These are phyloP conservation scores for Anomalospiza imberbis DNA, from an alignment of 2,797 vertebrate species.

Conservation along the genomic window DNA sequence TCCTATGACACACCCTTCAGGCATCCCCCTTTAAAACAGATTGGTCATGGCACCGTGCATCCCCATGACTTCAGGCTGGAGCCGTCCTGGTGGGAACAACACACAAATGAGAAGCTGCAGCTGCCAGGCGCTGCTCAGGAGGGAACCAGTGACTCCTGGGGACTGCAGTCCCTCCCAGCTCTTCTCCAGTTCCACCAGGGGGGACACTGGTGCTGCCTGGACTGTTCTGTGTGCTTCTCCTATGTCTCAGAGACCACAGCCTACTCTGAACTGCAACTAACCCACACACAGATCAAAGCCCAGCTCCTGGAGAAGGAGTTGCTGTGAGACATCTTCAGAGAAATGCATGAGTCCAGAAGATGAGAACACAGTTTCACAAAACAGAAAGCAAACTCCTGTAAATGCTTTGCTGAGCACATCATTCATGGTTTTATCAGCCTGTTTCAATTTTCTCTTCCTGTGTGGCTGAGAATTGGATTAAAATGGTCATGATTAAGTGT, in stretches of 20 bases:
- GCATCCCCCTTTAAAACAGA: background rate
- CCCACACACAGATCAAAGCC: background rate
- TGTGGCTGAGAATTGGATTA: background rate
- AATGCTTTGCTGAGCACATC: background rate
- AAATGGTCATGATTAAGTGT: background rate
- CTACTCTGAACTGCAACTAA: background rate
- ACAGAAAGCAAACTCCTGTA: background rate
- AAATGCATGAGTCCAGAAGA: background rate
- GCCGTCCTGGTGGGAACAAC: background rate
- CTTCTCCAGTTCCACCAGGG: background rate
- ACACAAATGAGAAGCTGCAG: background rate
- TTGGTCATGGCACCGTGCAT: background rate
- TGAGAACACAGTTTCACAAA: background rate
- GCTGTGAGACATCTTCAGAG: background rate
- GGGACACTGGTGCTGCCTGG: background rate
- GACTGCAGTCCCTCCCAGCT: background rate
- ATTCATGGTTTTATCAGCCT: background rate
- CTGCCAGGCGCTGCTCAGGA: background rate
- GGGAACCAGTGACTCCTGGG: background rate
- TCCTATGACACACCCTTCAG: conserved; percentile 13
- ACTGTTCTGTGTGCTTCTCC: background rate
- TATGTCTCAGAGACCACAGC: background rate
- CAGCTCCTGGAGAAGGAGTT: background rate
- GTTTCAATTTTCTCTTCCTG: background rate
- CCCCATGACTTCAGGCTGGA: background rate